Evolutionary conservation across 1,140 invertebrate genomes (phyloP).

Genomic region (Macrobrachium rosenbergii): DNA sequence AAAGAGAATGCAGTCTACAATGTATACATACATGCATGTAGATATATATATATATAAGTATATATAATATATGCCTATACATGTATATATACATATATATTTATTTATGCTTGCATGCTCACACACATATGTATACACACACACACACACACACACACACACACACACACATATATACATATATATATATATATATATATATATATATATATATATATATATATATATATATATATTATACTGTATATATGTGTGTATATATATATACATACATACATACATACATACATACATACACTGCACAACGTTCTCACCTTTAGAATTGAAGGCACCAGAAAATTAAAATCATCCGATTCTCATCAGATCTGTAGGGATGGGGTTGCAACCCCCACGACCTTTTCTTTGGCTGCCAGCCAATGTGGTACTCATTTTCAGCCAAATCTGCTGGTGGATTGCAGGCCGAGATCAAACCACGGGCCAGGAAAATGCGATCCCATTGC

Average conservation of each 20-base stretch:
- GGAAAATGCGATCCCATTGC: too few relatives aligned
- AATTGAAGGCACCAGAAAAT: too few relatives aligned
- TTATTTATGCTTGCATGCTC: background rate
- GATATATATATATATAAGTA: too few relatives aligned
- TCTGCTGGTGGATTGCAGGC: too few relatives aligned
- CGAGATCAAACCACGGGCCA: too few relatives aligned
- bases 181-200: slow-evolving; percentile 19
- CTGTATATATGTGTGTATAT: background rate
- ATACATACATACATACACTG: background rate
- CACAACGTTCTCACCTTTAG: too few relatives aligned
- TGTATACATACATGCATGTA: background rate
- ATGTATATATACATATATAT: background rate
- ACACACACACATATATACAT: background rate
- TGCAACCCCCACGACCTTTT: too few relatives aligned
- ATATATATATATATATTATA: background rate
- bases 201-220: slow-evolving; percentile 6
- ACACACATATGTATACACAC: background rate
- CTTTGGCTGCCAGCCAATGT: too few relatives aligned
- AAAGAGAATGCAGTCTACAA: too few relatives aligned
- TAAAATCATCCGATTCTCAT: too few relatives aligned
- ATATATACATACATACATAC: background rate
- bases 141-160: background rate
- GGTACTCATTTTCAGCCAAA: too few relatives aligned
- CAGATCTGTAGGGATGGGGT: too few relatives aligned
- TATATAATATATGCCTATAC: background rate